Evolutionary conservation across 2,113 vertebrate species (phyloP).

Genomic region (Microtus richardsoni): DNA sequence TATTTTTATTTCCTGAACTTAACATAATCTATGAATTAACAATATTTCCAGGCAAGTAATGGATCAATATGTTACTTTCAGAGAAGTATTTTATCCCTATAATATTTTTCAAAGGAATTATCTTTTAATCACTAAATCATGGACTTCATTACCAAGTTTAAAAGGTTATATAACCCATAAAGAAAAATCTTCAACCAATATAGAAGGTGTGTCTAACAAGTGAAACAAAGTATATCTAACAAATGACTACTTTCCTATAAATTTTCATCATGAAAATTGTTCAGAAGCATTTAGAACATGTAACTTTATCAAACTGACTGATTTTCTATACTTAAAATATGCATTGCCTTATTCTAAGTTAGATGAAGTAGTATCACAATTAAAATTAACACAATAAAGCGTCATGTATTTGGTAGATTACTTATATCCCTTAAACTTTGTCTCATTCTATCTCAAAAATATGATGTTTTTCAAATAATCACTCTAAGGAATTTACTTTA

Average conservation of each 20-base stretch:
- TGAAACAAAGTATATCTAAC: background rate
- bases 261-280: background rate
- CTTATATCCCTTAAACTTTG: background rate
- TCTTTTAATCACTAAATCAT: background rate
- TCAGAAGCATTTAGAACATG: background rate
- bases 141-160: background rate
- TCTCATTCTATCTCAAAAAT: background rate
- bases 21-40: background rate
- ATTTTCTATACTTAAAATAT: background rate
- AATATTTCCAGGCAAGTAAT: background rate
- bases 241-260: background rate
- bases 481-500: slow-evolving; percentile 2
- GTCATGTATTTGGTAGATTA: background rate
- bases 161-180: background rate
- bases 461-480: background rate
- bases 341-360: background rate
- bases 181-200: background rate
- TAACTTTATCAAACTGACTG: slow-evolving; percentile 16
- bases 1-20: slow-evolving; percentile 46
- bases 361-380: slow-evolving; percentile 9
- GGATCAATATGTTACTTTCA: background rate
- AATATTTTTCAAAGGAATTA: background rate
- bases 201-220: background rate
- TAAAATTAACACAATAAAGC: slow-evolving; percentile 43
- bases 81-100: background rate